Evolutionary conservation across 2,113 vertebrate species (phyloP).

Genomic region (Etheostoma cragini): DNA sequence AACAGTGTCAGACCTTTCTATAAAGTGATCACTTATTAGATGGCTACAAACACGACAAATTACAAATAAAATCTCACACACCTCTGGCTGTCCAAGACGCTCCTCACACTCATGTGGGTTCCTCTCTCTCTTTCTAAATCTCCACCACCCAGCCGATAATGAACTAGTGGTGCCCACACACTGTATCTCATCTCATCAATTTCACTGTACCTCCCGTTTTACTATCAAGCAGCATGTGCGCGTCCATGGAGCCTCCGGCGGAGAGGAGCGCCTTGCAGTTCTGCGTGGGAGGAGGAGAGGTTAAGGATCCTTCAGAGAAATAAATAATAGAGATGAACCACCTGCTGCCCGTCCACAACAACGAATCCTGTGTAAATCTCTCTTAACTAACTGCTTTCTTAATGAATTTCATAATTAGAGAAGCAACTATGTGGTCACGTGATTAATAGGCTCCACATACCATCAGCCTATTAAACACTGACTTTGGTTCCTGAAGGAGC

Average conservation of each 20-base stretch:
- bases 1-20: background rate
- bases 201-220: slow-evolving; percentile 40
- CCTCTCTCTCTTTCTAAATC: slow-evolving; percentile 12
- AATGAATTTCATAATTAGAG: background rate
- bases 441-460: background rate
- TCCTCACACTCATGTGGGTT: slow-evolving; percentile 46
- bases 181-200: slow-evolving; percentile 44
- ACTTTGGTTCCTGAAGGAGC: background rate
- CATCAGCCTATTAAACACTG: background rate
- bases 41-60: background rate
- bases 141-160: slow-evolving; percentile 30
- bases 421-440: background rate
- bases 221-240: slow-evolving; percentile 31
- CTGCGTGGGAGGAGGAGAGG: slow-evolving; percentile 78
- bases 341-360: slow-evolving; percentile 50
- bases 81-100: slow-evolving; percentile 45
- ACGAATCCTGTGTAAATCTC: background rate
- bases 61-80: slow-evolving; percentile 15
- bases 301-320: slow-evolving; percentile 66
- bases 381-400: background rate
- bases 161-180: slow-evolving; percentile 58
- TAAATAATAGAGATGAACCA: slow-evolving; percentile 44
- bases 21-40: background rate
- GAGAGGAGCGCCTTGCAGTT: slow-evolving; percentile 55
- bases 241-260: slow-evolving; percentile 38